Evolutionary conservation across 2,113 vertebrate species (phyloP), one percentile per base, ranked within the genome.

Genomic region (Acrocephalus arundinaceus): DNA sequence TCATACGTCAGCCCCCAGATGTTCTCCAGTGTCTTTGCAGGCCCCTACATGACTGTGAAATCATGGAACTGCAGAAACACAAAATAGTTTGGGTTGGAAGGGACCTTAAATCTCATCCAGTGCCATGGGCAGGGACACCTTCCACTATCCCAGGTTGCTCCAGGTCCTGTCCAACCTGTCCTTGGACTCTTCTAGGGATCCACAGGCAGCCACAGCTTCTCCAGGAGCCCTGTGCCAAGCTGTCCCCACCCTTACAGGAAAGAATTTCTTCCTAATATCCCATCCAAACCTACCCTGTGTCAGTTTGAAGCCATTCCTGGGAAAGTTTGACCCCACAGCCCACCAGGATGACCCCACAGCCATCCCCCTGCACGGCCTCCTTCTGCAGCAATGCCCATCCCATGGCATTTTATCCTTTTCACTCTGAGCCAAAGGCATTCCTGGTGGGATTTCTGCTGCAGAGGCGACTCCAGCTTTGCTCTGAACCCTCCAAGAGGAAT

Each of bases 101-200:
- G 22, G 35, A 33, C 5, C 1, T 17, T 33, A 77, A 43, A 37
- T 6, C 1, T 11, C 7, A 27, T 11, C 8, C 23, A 1, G 1
- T 49, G 4, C 31, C 27, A 15, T 11, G 22, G n/a, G 3, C 55
- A 83, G 8, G 18, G 18, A 43, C 27, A 28, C 1, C 8, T 77
- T 4, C 49, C 49, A 24, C 35, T 2, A 0, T 0, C 41, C 49
- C 57, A 70, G 31, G 2, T 0, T 63, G 17, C 2, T 90, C 49
- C 49, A 43, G 49, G 10, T 27, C 21, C 31, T 0, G 0, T 49
- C 41, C 57, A 43, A 0, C 25, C 31, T 43, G 48, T 4, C 2
- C 49, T 57, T 33, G 31, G 6, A 20, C 48, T 11, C 15, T 83
- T 4, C 25, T 55, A 83, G 17, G 41, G 41, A 19, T 62, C 27